Evolutionary conservation across 2,113 vertebrate genomes (phyloP).

Genomic region (Formicarius rufipectus): DNA sequence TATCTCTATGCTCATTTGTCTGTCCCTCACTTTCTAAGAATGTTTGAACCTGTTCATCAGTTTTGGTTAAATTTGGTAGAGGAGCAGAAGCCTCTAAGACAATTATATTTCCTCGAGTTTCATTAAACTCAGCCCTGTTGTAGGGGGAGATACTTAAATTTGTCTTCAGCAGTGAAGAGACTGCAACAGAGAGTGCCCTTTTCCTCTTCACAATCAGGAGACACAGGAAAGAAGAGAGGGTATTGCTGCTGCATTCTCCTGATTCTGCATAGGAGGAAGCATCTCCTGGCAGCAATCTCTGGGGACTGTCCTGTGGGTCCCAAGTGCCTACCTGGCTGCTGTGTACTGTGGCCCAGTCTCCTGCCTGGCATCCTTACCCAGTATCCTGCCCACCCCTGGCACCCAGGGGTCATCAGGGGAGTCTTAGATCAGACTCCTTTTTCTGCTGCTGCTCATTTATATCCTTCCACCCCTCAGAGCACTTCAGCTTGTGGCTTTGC

Average conservation of each 20-base stretch:
- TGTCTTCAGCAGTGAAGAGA: background rate
- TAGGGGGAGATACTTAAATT: background rate
- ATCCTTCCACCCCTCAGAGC: background rate
- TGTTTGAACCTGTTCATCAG: background rate
- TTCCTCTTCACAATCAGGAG: background rate
- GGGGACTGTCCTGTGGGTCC: background rate
- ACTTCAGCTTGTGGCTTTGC: background rate
- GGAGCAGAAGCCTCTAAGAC: background rate
- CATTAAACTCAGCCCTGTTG: background rate
- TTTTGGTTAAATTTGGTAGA: background rate
- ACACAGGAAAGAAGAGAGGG: background rate
- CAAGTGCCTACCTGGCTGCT: background rate
- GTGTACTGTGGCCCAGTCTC: background rate
- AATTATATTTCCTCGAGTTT: background rate
- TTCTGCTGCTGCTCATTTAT: background rate
- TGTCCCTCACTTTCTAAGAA: background rate
- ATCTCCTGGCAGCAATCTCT: background rate
- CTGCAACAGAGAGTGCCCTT: background rate
- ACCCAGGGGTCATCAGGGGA: background rate
- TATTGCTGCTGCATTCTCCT: background rate
- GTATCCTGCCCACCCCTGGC: background rate
- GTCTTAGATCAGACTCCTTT: background rate
- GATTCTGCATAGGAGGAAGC: background rate
- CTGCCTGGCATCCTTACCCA: background rate
- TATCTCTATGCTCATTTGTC: background rate